phyloP scores from a whole-genome alignment of 2,113 vertebrate species.

The Pterophyllum scalare region DNA sequence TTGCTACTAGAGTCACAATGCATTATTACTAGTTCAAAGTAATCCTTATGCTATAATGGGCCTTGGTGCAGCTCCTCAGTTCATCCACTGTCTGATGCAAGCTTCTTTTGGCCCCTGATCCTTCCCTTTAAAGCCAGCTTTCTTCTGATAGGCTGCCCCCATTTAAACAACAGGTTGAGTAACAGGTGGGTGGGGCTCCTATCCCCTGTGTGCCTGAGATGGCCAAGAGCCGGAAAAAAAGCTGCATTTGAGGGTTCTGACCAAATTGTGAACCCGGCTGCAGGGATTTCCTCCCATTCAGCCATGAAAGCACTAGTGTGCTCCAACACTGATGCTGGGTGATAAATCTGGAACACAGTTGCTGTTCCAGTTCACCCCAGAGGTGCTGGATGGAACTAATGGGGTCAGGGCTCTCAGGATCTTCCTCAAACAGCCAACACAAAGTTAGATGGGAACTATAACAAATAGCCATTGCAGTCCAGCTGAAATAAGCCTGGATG shows the following conservation, averaged over 20 bases:
- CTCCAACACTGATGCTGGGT: not conserved
- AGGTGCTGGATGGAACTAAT: slow-evolving; percentile 1
- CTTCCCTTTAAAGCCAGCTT: no score
- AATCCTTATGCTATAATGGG: no score
- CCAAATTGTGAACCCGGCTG: not conserved
- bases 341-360: not conserved
- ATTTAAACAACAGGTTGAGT: no score
- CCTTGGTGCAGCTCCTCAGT: no score
- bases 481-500: not conserved
- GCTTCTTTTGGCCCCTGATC: no score
- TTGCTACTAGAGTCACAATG: no score
- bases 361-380: not conserved
- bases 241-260: slow-evolving; percentile 2
- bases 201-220: not conserved
- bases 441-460: not conserved
- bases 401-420: not conserved
- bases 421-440: not conserved
- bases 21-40: no score
- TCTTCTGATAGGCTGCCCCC: no score
- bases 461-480: not conserved
- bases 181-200: no score
- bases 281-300: not conserved
- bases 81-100: no score
- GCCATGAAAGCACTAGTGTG: not conserved
- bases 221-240: not conserved